Conservation (phyloP, 2,797 vertebrate species). For the Perodicticus potto region DNA sequence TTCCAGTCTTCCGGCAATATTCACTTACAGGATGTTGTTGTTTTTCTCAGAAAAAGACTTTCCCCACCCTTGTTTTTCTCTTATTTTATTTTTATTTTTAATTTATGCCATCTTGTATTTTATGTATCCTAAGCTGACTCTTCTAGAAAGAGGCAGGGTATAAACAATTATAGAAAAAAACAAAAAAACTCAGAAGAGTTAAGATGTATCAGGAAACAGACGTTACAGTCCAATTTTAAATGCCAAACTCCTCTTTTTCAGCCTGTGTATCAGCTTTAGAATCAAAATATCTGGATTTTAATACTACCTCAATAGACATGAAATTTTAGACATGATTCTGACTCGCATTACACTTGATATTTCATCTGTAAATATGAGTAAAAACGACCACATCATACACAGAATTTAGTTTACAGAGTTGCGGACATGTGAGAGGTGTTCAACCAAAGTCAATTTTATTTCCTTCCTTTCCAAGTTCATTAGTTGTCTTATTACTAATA, state of each 20-base stretch:
- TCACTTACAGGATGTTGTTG: constrained; percentile 74
- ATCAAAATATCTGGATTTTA: constrained; percentile 10
- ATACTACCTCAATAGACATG: background rate
- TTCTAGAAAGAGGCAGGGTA: background rate
- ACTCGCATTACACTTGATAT: background rate
- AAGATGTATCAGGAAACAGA: background rate
- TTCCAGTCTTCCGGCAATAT: constrained; percentile 76
- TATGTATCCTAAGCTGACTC: constrained; percentile 45
- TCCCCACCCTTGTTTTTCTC: constrained; percentile 78
- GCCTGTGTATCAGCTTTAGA: background rate
- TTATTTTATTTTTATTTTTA: constrained; percentile 75
- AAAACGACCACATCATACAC: background rate
- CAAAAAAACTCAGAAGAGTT: constrained; percentile 9
- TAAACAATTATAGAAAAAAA: constrained; percentile 48
- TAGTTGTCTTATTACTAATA: constrained; percentile 4
- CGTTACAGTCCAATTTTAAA: constrained; percentile 32
- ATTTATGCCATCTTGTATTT: constrained; percentile 79
- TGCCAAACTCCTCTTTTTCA: background rate
- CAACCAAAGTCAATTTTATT: constrained; percentile 12
- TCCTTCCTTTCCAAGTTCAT: constrained; percentile 11
- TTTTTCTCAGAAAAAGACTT: constrained; percentile 78
- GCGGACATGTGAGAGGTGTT: background rate
- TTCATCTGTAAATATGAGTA: background rate
- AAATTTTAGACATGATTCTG: constrained; percentile 47
- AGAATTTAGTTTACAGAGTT: background rate